Conservation (phyloP, 1,140 invertebrate species). For the Lasaia peninsularis region DNA sequence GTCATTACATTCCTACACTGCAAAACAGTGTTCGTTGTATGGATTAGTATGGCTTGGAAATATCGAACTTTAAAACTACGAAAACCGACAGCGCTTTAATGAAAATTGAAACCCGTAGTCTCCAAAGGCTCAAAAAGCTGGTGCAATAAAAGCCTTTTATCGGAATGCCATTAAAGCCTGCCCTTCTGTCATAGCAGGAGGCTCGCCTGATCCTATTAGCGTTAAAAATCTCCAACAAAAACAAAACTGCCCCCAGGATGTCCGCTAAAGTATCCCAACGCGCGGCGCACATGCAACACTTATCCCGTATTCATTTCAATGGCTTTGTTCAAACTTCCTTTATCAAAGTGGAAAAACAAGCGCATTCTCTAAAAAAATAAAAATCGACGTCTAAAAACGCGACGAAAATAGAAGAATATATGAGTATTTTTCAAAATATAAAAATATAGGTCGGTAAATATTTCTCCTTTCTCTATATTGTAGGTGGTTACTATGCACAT, state of each 20-base stretch:
- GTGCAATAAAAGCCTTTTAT: conserved; percentile 25
- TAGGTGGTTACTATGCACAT: too few species aligned
- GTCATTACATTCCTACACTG: too few species aligned
- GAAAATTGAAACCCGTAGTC: conserved; percentile 4
- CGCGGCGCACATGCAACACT: background rate
- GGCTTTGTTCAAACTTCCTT: background rate
- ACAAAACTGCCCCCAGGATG: conserved; percentile 34
- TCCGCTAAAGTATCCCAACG: conserved; percentile 7
- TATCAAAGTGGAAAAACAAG: background rate
- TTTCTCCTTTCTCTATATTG: too few species aligned
- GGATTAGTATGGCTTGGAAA: background rate
- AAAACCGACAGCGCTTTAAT: background rate
- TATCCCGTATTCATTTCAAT: background rate
- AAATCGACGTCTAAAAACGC: too few species aligned
- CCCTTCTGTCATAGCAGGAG: conserved; percentile 21
- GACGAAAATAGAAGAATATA: too few species aligned
- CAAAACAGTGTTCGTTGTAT: too few species aligned
- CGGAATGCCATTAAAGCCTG: conserved; percentile 35
- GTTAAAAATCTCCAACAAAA: conserved; percentile 37
- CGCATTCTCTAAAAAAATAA: too few species aligned
- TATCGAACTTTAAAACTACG: background rate
- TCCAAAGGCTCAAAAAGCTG: conserved; percentile 1
- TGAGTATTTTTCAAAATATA: too few species aligned
- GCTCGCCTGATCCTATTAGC: conserved; percentile 23
- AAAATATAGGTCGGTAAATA: too few species aligned